These are phyloP conservation scores for Styela plicata DNA, from an alignment of 23 tunicate genomes.

Conservation along the genomic window DNA sequence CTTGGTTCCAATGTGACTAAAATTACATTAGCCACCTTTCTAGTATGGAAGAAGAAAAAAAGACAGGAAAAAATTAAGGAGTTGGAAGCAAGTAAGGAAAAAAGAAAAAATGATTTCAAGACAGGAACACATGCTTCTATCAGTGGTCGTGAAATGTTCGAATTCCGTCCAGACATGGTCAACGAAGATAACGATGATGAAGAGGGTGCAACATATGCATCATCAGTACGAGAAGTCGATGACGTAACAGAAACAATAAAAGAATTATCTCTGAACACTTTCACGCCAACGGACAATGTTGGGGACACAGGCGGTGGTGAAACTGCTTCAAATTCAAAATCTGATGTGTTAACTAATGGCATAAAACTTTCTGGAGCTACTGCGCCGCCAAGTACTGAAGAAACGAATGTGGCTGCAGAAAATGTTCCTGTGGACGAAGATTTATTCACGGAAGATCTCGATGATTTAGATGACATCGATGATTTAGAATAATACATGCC, in stretches of 20 bases:
- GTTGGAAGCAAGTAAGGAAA: conserved; percentile 63
- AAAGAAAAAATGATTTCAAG: conserved; percentile 72
- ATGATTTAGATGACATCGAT: conserved; percentile 65
- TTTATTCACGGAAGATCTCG: conserved; percentile 94
- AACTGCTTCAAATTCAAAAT: neutral
- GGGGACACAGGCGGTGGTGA: neutral
- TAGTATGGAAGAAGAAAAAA: conserved; percentile 94
- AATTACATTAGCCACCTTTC: conserved; percentile 86
- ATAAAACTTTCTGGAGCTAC: neutral
- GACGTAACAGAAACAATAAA: conserved; percentile 13
- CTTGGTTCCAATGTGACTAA: conserved; percentile 84
- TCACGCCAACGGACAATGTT: conserved; percentile 9
- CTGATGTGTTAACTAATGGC: neutral
- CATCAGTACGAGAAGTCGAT: neutral
- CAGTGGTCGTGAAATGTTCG: conserved; percentile 94
- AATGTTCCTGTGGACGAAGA: conserved; percentile 98
- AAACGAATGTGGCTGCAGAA: conserved; percentile 13
- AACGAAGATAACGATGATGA: conserved; percentile 71
- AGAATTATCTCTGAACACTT: conserved; percentile 9
- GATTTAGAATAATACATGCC: neutral
- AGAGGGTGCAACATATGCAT: conserved; percentile 57
- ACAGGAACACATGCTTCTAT: conserved; percentile 60
- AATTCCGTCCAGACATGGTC: conserved; percentile 84
- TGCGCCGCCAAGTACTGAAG: neutral
- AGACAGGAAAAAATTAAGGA: conserved; percentile 77